Evolutionary conservation across 2,888 invertebrate species (phyloP), one percentile per base, ranked within the genome.

Genomic region (Pyrgus malvae): DNA sequence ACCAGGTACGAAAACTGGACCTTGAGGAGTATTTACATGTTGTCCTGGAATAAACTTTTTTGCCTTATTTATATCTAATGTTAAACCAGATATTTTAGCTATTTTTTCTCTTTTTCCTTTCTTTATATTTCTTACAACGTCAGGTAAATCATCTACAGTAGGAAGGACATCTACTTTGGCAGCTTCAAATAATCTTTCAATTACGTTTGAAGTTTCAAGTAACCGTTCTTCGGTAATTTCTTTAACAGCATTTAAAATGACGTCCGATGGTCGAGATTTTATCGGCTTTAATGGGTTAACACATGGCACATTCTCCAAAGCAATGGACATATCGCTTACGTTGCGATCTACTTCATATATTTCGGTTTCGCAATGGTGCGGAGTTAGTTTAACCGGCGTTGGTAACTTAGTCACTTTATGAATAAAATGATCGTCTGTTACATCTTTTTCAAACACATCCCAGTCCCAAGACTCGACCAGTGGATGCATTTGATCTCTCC

Each of bases 1-100:
- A 2, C 95, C 95, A 0, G 95, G 95, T 9, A 95, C 92, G 70
- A 95, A 95, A 38, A 94, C 80, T 25, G 92, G 91, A 1, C 95
- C 95, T 54, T 91, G 91, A 42, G 94, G 93, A 0, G 94, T 94
- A 59, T 93, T 92, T 1, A 95, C 81, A 66, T 94, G 92, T 81
- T 95, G 94, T 0, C 95, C 95, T 1, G 93, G 91, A 40, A 95
- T 78, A 74, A 95, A 95, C 64, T 92, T 93, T 68, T 91, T 91
- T 2, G 94, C 93, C 68, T 93, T 93, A 46, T 93, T 92, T 54
- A 94, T 92, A 56, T 93, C 91, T 49, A 95, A 72, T 29, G 90
- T 91, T 12, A 94, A 83, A 31, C 94, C 94, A 23, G 93, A 91
- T 11, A 94, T 90, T 68, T 93, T 92, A 45, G 92, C 91, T 21